Evolutionary conservation across 2,888 invertebrate species (phyloP), one percentile per base, ranked within the genome.

Genomic region (Dorcus parallelipipedus): DNA sequence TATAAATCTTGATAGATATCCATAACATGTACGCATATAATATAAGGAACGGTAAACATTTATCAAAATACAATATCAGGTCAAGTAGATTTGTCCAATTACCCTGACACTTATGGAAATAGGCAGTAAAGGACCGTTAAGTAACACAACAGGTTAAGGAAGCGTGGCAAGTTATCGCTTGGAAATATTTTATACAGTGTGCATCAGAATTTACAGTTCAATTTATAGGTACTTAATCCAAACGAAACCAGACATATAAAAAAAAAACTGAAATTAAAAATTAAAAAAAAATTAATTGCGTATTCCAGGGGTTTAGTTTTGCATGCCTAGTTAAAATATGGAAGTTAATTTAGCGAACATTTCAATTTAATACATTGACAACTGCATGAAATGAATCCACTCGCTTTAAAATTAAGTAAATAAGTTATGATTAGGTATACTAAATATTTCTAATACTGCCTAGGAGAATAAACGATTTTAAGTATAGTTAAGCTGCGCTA

Each of bases 61-160:
- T 57, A 57, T 57, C 57, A 57, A 57, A 57, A 57, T 57, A 52
- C 52, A 57, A 49, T 50, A 45, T 51, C 17, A 45, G 43, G 56
- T 57, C 38, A 49, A 55, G 42, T 48, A 47, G 52, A 49, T 56
- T 56, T 56, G 56, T 56, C 52, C 56, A 56, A 52, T 50, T 56
- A 56, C 56, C 56, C 56, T 56, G 56, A 56, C 51, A 45, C 45
- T 52, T 20, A 45, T 45, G 23, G 45, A 45, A 45, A 45, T 20
- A 23, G 45, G 45, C 45, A 45, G 45, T 45, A 45, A 45, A 23
- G 45, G 23, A 45, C 17, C 8, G 17, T 20, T 20, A 45, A 45
- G 45, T 33, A 33, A 33, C 26, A 33, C 26, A 33, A 7, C 26
- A 33, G 26, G 26, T 6, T 33, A 33, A 33, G 26, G 26, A 33